These are phyloP conservation scores for Dinothrombium tinctorium DNA, from an alignment of 1,140 invertebrate species.

Conservation along the genomic window DNA sequence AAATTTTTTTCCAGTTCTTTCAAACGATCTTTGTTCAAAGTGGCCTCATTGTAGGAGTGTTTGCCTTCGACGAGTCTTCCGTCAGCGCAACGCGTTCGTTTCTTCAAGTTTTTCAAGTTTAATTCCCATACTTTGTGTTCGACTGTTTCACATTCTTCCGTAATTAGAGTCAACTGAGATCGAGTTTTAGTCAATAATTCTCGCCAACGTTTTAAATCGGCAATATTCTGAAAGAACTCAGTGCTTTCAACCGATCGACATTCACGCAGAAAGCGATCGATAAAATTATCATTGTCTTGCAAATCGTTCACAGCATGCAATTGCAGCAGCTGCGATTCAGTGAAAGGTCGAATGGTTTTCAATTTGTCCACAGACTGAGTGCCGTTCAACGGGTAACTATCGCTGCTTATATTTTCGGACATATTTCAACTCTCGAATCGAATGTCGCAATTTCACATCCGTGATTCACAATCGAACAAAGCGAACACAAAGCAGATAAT, in stretches of 20 bases:
- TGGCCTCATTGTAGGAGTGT: conserved; percentile 3
- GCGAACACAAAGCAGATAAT: too few species aligned
- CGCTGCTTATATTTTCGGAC: too few species aligned
- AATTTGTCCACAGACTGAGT: too few species aligned
- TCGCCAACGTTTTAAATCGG: conserved; percentile 6
- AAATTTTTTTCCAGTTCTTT: conserved; percentile 7
- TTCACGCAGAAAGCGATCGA: conserved; percentile 7
- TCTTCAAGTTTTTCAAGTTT: background rate
- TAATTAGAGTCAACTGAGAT: background rate
- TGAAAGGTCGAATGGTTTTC: conserved; percentile 10
- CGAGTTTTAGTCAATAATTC: conserved; percentile 4
- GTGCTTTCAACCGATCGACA: background rate
- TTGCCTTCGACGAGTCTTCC: conserved; percentile 3
- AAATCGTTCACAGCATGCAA: conserved; percentile 8
- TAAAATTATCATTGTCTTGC: conserved; percentile 1
- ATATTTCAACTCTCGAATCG: too few species aligned
- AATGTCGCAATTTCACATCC: too few species aligned
- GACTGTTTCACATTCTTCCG: background rate
- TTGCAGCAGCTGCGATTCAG: conserved; percentile 7
- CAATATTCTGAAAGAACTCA: conserved; percentile 5
- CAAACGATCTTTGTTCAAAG: background rate
- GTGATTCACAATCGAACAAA: too few species aligned
- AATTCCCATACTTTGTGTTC: conserved; percentile 5
- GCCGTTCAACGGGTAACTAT: too few species aligned
- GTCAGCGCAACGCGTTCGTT: conserved; percentile 6